A percentile compares a stretch with the other conserved stretches of the same genome.
phyloP scores from a whole-genome alignment of 2,797 vertebrate species.

The Psittacula echo region DNA sequence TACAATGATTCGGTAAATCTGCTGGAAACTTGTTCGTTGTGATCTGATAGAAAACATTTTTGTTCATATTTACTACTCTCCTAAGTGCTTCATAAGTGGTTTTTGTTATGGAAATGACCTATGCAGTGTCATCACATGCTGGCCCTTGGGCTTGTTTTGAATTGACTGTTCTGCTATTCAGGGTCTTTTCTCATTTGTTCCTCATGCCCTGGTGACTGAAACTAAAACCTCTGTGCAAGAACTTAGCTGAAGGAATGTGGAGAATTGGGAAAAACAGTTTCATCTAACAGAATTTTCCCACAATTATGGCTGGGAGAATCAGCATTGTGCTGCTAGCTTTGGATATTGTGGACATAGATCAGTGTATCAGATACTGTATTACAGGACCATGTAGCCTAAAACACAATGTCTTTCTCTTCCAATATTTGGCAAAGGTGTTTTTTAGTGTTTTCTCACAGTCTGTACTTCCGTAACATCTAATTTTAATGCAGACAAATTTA shows the following conservation, averaged over 20 bases:
- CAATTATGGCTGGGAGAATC: background rate
- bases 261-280: slow-evolving; percentile 28
- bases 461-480: background rate
- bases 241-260: background rate
- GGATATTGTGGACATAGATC: background rate
- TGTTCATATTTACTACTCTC: background rate
- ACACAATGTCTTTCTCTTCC: background rate
- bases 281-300: background rate
- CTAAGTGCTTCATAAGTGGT: background rate
- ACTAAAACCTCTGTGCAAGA: background rate
- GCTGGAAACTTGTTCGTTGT: background rate
- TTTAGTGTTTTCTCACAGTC: background rate
- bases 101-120: slow-evolving; percentile 6
- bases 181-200: slow-evolving; percentile 12
- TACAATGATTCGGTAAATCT: background rate
- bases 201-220: background rate
- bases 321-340: background rate
- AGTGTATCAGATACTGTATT: background rate
- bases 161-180: background rate
- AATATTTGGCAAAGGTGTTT: background rate
- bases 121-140: background rate
- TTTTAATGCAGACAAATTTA: background rate
- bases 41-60: background rate
- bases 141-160: background rate
- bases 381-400: background rate